These are phyloP conservation scores for Ormia ochracea DNA, from an alignment of 2,888 invertebrate species.

Conservation along the genomic window DNA sequence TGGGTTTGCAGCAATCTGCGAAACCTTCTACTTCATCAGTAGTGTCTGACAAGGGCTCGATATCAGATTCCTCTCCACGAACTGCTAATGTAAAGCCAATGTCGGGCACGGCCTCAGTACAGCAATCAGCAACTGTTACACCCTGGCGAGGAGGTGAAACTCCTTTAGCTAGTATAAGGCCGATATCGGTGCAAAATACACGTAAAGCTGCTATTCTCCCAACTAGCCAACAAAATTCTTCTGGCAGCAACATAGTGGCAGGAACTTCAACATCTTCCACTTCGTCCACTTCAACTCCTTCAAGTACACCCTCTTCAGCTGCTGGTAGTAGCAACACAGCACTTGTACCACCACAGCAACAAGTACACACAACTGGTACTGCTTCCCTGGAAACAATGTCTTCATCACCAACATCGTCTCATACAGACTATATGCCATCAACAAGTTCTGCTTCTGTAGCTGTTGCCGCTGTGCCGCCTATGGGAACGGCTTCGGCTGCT, in stretches of 20 bases:
- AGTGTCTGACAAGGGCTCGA: constrained; percentile 79
- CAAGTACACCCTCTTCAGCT: constrained; percentile 66
- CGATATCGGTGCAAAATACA: constrained; percentile 86
- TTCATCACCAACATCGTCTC: constrained; percentile 85
- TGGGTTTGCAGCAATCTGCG: constrained; percentile 81
- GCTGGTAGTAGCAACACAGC: constrained; percentile 77
- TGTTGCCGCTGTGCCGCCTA: constrained; percentile 83
- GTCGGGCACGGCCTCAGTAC: constrained; percentile 81
- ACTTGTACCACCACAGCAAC: constrained; percentile 81
- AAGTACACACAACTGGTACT: constrained; percentile 79
- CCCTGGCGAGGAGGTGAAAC: constrained; percentile 87
- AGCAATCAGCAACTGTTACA: constrained; percentile 79
- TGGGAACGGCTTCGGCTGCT: constrained; percentile 74
- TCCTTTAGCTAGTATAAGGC: constrained; percentile 93
- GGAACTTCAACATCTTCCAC: constrained; percentile 68
- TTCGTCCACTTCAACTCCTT: constrained; percentile 74
- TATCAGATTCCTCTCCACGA: constrained; percentile 80
- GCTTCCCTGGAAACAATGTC: constrained; percentile 78
- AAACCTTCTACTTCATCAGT: constrained; percentile 83
- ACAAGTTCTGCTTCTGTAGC: constrained; percentile 83
- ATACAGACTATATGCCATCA: constrained; percentile 91
- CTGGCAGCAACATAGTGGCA: constrained; percentile 76
- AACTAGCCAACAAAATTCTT: constrained; percentile 77
- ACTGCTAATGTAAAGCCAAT: constrained; percentile 97
- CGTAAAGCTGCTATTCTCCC: constrained; percentile 88